Conservation (phyloP, 2,797 vertebrate genomes). For the Anguilla marmorata region DNA sequence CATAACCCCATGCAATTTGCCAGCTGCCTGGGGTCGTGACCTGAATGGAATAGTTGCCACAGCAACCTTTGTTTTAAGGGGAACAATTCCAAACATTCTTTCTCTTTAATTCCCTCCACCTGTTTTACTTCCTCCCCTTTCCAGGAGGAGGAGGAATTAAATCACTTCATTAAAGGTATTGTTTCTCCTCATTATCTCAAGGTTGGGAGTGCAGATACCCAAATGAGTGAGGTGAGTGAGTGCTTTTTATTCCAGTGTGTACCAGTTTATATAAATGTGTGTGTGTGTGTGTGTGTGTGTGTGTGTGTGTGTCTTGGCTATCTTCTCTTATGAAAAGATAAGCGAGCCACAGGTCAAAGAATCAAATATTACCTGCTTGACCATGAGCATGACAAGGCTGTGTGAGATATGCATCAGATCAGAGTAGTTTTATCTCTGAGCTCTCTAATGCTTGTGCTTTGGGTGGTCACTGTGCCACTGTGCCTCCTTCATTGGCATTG, state of each 20-base stretch:
- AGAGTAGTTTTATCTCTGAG: conserved; percentile 21
- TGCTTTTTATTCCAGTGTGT: neutral
- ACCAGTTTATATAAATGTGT: conserved; percentile 20
- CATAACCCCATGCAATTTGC: conserved; percentile 57
- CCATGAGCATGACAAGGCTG: neutral
- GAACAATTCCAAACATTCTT: conserved; percentile 49
- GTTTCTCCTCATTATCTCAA: neutral
- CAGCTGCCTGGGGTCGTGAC: conserved; percentile 77
- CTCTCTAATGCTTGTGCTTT: neutral
- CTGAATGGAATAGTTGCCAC: conserved; percentile 73
- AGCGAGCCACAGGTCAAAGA: conserved; percentile 18
- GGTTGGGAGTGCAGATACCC: neutral
- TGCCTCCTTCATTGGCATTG: neutral
- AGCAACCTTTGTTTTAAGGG: conserved; percentile 76
- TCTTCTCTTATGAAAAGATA: conserved; percentile 17
- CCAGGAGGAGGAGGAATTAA: neutral
- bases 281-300: neutral
- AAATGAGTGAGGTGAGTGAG: neutral
- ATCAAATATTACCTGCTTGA: conserved; percentile 18
- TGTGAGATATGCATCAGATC: conserved; percentile 6
- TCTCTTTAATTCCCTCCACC: neutral
- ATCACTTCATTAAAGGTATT: conserved; percentile 13
- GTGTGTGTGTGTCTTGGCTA: neutral
- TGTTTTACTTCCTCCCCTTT: neutral
- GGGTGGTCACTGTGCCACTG: neutral